These are phyloP conservation scores for Nerophis lumbriciformis DNA, from an alignment of 2,113 vertebrate species.

Conservation along the genomic window DNA sequence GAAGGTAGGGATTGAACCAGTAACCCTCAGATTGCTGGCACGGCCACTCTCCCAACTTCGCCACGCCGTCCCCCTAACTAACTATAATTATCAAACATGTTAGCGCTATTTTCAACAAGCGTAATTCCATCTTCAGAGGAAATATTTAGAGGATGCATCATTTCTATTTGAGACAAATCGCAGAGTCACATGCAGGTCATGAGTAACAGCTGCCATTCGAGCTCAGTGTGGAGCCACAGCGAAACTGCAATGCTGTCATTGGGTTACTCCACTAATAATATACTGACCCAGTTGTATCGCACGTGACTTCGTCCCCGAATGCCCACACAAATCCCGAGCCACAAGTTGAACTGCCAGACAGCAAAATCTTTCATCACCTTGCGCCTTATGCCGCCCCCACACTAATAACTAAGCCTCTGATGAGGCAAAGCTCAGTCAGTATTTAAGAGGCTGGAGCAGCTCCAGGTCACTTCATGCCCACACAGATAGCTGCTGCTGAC, in stretches of 20 bases:
- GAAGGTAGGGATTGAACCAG: too few species aligned
- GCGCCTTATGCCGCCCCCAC: slow-evolving; percentile 10
- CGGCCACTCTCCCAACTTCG: too few species aligned
- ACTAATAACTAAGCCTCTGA: slow-evolving; percentile 10
- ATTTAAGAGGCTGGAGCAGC: slow-evolving; percentile 45
- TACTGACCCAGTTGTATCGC: slow-evolving; percentile 52
- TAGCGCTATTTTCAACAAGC: slow-evolving; percentile 18
- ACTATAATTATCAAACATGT: slow-evolving; percentile 5
- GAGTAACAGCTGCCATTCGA: slow-evolving; percentile 37
- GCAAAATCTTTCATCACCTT: slow-evolving; percentile 42
- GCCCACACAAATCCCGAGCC: slow-evolving; percentile 42
- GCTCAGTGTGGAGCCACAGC: not conserved
- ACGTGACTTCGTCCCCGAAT: slow-evolving; percentile 54
- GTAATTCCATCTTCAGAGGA: slow-evolving; percentile 27
- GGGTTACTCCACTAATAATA: slow-evolving; percentile 58
- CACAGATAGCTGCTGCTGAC: slow-evolving; percentile 49
- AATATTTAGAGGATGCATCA: slow-evolving; percentile 24
- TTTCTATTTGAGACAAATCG: slow-evolving; percentile 44
- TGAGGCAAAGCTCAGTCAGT: slow-evolving; percentile 41
- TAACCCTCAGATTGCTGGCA: too few species aligned
- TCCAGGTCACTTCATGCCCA: slow-evolving; percentile 42
- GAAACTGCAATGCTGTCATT: slow-evolving; percentile 2
- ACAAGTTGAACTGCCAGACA: slow-evolving; percentile 43
- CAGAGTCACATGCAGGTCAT: slow-evolving; percentile 43
- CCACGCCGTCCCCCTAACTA: too few species aligned